Evolutionary conservation across 1,140 invertebrate species (phyloP).

Genomic region (Sitophilus oryzae): DNA sequence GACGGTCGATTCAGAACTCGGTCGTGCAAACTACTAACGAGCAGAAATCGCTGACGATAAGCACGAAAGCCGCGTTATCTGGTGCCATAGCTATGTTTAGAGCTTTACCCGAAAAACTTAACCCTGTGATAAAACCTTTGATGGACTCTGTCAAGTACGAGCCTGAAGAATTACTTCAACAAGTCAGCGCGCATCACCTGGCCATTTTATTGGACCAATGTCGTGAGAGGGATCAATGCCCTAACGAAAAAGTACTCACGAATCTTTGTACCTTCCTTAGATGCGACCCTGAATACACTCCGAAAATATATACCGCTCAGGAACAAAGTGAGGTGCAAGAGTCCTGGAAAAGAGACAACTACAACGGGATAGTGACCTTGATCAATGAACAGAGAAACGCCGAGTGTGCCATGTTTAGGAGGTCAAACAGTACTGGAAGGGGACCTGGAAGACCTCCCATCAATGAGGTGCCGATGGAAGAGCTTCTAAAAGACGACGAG

Average conservation of each 20-base stretch:
- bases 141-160: constrained; percentile 95
- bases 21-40: constrained; percentile 55
- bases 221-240: constrained; percentile 64
- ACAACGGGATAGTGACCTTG: constrained; percentile 65
- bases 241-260: constrained; percentile 80
- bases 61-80: constrained; percentile 62
- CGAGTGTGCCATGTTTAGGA: constrained; percentile 51
- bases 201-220: constrained; percentile 75
- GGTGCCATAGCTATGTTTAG: constrained; percentile 74
- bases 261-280: constrained; percentile 85
- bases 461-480: constrained; percentile 53
- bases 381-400: constrained; percentile 59
- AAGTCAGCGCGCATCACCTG: constrained; percentile 69
- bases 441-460: constrained; percentile 59
- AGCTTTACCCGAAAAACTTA: constrained; percentile 78
- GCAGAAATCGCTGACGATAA: constrained; percentile 56
- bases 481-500: constrained; percentile 56
- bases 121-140: constrained; percentile 87
- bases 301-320: constrained; percentile 41
- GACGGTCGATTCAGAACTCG: constrained; percentile 60
- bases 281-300: constrained; percentile 76
- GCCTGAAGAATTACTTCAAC: constrained; percentile 73
- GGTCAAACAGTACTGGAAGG: constrained; percentile 44
- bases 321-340: constrained; percentile 9
- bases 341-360: constrained; percentile 45